phyloP scores from a whole-genome alignment of 2,113 vertebrate genomes.

The Opisthocomus hoazin region DNA sequence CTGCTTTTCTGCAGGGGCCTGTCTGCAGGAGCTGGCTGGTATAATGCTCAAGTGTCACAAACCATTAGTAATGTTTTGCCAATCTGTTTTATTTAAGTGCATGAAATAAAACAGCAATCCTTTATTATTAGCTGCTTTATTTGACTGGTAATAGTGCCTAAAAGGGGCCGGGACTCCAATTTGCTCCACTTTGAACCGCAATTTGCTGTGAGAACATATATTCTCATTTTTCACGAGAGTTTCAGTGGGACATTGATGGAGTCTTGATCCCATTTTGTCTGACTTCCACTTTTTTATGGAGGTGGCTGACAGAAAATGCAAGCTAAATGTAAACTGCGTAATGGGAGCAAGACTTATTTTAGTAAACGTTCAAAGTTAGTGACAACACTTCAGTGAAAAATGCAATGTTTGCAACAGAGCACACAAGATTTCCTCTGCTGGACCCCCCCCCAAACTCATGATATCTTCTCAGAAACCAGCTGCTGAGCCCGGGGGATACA shows the following conservation, averaged over 20 bases:
- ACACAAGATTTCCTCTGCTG: not conserved
- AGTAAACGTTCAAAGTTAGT: not conserved
- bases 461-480: not conserved
- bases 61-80: not conserved
- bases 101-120: conserved; percentile 15
- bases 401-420: too few relatives aligned
- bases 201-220: not conserved
- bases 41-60: not conserved
- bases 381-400: not conserved
- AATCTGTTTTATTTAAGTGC: not conserved
- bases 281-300: not conserved
- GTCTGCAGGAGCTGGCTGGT: not conserved
- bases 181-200: not conserved
- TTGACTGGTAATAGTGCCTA: conserved; percentile 22
- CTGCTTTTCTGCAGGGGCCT: not conserved
- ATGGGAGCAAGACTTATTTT: not conserved
- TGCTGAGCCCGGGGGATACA: not conserved
- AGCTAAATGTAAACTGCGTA: not conserved
- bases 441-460: too few relatives aligned
- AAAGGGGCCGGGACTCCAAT: not conserved
- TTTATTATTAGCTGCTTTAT: conserved; percentile 45
- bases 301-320: not conserved
- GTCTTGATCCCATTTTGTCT: not conserved
- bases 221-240: not conserved
- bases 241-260: not conserved